Evolutionary conservation across 2,888 invertebrate species (phyloP).

Genomic region (Beris morrisii): DNA sequence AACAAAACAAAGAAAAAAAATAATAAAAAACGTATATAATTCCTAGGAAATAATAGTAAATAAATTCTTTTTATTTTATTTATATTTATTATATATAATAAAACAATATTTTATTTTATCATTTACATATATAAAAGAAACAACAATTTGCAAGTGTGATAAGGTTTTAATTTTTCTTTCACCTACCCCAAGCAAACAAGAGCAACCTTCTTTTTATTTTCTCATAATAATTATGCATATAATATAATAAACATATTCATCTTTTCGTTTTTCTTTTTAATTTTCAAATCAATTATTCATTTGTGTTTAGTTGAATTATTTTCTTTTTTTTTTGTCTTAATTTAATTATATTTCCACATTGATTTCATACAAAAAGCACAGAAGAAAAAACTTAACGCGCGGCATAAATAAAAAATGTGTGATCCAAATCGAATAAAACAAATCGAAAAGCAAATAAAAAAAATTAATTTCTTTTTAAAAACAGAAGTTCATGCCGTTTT

Average conservation of each 20-base stretch:
- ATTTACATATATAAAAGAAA: slow-evolving; percentile 5
- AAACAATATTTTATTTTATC: slow-evolving; percentile 6
- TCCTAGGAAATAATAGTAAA: slow-evolving; percentile 24
- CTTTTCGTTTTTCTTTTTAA: neutral
- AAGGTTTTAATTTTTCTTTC: neutral
- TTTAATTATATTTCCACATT: no score
- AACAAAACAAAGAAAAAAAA: no score
- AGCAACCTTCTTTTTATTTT: no score
- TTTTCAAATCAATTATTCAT: neutral
- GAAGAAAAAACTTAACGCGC: no score
- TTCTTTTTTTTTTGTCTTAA: slow-evolving; percentile 8
- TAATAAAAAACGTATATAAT: no score
- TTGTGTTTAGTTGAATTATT: slow-evolving; percentile 3
- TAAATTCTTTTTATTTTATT: slow-evolving; percentile 31
- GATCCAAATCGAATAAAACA: no score
- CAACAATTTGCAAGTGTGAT: slow-evolving; percentile 12
- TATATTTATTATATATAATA: slow-evolving; percentile 8
- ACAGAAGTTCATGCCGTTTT: no score
- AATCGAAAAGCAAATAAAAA: no score
- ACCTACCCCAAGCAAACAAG: no score
- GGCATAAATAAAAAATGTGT: no score
- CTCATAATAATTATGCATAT: neutral
- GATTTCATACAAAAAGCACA: no score
- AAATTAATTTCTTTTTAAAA: no score
- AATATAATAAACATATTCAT: neutral